Evolutionary conservation across 2,888 invertebrate genomes (phyloP).

Genomic region (Noctua janthina): DNA sequence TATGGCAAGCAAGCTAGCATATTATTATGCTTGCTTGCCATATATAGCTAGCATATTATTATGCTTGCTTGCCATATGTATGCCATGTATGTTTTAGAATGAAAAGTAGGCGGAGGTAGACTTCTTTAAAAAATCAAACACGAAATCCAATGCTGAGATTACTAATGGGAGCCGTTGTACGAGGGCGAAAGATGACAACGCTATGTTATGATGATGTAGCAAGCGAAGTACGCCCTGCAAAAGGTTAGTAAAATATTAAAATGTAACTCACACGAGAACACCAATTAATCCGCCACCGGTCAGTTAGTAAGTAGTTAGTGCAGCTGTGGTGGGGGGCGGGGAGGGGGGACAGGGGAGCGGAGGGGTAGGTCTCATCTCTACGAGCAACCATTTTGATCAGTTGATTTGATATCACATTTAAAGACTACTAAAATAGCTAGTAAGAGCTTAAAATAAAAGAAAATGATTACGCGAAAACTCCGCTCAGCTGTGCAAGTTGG

Average conservation of each 20-base stretch:
- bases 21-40: too few relatives aligned
- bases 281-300: conserved; percentile 21
- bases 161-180: not conserved
- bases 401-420: not conserved
- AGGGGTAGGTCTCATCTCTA: not conserved
- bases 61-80: too few relatives aligned
- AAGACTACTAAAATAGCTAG: not conserved
- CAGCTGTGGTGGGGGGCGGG: not conserved
- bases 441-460: not conserved
- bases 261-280: conserved; percentile 25
- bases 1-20: too few relatives aligned
- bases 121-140: not conserved
- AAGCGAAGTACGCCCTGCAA: not conserved
- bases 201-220: not conserved
- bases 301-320: conserved; percentile 43
- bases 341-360: not conserved
- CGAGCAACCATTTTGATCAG: too few relatives aligned
- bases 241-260: conserved; percentile 29
- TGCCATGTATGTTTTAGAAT: too few relatives aligned
- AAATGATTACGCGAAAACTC: not conserved
- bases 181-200: too few relatives aligned
- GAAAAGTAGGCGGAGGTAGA: too few relatives aligned
- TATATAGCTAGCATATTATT: too few relatives aligned
- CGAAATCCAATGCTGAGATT: not conserved
- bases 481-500: not conserved